These are phyloP conservation scores for Cephus spinipes DNA, from an alignment of 2,888 invertebrate genomes.

Conservation along the genomic window DNA sequence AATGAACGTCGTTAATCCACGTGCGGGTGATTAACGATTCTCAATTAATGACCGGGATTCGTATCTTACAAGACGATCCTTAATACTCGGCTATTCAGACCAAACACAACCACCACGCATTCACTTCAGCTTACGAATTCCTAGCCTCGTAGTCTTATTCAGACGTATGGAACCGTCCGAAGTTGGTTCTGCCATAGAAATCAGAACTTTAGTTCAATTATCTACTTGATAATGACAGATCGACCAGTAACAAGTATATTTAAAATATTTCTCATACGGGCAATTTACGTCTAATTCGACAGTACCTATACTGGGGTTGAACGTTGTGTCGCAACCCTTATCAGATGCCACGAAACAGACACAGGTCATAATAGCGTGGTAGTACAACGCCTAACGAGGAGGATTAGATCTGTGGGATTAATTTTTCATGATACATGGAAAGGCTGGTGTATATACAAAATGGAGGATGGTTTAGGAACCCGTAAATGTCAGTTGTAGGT, in stretches of 20 bases:
- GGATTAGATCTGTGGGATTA: constrained; percentile 45
- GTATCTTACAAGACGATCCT: neutral
- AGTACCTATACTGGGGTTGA: neutral
- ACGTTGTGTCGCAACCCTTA: neutral
- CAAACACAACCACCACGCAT: neutral
- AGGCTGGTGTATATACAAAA: neutral
- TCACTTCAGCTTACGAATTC: neutral
- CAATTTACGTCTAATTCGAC: neutral
- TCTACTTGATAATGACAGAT: neutral
- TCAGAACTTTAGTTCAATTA: neutral
- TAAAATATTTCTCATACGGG: neutral
- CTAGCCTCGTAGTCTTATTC: neutral
- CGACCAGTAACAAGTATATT: neutral
- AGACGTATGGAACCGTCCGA: neutral
- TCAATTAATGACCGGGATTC: neutral
- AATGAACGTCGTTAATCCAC: neutral
- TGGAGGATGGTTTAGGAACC: neutral
- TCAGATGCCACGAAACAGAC: constrained; percentile 3
- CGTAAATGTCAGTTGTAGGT: neutral
- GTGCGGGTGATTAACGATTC: neutral
- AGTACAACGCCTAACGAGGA: constrained; percentile 42
- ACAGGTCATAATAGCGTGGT: constrained; percentile 31
- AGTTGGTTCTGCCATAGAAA: neutral
- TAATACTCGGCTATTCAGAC: neutral
- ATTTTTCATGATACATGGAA: constrained; percentile 27